phyloP scores from a whole-genome alignment of 2,797 vertebrate species.

The Brotula barbata region DNA sequence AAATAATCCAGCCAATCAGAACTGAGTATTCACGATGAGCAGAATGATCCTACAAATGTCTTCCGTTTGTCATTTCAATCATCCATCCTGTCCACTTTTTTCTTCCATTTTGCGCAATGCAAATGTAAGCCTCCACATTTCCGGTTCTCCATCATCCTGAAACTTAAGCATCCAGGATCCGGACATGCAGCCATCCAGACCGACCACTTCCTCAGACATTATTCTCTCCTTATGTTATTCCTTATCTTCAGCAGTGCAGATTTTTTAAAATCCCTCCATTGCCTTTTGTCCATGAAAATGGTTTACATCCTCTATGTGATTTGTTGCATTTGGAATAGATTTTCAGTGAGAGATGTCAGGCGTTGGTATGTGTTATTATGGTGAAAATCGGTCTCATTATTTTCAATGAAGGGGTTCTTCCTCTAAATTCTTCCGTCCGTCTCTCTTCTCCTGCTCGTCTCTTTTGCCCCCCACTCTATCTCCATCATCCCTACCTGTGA shows the following conservation, averaged over 20 bases:
- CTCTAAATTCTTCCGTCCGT: background rate
- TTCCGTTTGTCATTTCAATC: background rate
- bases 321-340: background rate
- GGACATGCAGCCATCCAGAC: background rate
- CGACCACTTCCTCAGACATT: background rate
- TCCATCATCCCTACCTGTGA: background rate
- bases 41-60: no score
- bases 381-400: background rate
- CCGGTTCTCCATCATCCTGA: background rate
- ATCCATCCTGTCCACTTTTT: background rate
- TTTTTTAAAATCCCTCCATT: background rate
- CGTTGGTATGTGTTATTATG: no score
- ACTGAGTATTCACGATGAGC: no score
- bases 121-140: background rate
- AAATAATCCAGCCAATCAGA: no score
- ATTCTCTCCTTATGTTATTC: no score
- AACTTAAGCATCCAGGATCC: no score
- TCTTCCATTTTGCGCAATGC: background rate
- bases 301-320: constrained; percentile 10
- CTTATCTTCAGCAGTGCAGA: background rate
- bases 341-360: no score
- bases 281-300: constrained; percentile 5
- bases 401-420: constrained; percentile 11
- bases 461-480: constrained; percentile 23
- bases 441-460: constrained; percentile 1